Evolutionary conservation across 2,888 invertebrate genomes (phyloP).

Genomic region (Apantesis nais): DNA sequence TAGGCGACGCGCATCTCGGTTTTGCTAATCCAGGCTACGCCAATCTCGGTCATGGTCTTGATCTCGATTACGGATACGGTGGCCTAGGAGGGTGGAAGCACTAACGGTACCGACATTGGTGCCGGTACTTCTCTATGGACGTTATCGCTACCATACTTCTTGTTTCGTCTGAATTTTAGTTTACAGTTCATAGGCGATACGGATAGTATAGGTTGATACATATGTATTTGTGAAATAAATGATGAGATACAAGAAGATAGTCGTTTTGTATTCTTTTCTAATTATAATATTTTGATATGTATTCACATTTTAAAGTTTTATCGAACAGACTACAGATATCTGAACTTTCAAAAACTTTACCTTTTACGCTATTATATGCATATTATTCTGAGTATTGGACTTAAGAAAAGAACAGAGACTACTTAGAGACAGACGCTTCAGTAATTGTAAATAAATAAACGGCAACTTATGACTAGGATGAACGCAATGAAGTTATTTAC

Average conservation of each 20-base stretch:
- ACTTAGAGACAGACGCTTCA: too few species aligned
- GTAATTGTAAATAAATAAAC: too few species aligned
- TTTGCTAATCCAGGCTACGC: conserved; percentile 26
- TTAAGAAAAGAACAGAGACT: not conserved
- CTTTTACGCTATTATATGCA: too few species aligned
- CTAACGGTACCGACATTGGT: conserved; percentile 38
- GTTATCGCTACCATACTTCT: conserved; percentile 40
- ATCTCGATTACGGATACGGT: conserved; percentile 31
- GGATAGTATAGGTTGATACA: conserved; percentile 41
- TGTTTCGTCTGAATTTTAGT: conserved; percentile 43
- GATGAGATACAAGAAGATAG: not conserved
- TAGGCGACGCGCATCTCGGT: not conserved
- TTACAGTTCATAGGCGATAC: conserved; percentile 40
- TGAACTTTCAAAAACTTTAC: not conserved
- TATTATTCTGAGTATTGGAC: too few species aligned
- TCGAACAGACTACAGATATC: not conserved
- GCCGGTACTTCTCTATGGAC: conserved; percentile 33
- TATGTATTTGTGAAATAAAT: conserved; percentile 37
- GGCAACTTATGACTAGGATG: too few species aligned
- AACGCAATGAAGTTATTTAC: not conserved
- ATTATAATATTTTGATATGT: not conserved
- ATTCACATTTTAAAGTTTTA: not conserved
- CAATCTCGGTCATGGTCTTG: conserved; percentile 27
- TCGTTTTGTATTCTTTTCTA: not conserved
- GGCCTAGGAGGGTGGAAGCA: conserved; percentile 50